These are phyloP conservation scores for Aphodius sticticus DNA, from an alignment of 2,888 invertebrate species.

Conservation along the genomic window DNA sequence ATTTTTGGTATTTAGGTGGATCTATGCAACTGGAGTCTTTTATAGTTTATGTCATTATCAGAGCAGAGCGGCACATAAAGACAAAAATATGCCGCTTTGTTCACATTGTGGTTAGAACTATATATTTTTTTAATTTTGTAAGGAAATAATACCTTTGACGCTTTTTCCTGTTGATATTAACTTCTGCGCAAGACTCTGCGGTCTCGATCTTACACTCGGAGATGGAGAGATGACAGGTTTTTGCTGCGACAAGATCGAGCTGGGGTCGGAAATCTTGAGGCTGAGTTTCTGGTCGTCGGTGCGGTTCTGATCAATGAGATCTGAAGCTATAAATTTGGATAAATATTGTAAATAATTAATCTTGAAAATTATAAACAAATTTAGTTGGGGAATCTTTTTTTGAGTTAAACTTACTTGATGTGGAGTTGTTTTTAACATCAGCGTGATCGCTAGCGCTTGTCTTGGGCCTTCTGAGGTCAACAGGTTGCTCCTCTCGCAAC, in stretches of 20 bases:
- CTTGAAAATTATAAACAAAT: background rate
- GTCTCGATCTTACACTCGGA: slow-evolving; percentile 68
- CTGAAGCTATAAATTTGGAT: slow-evolving; percentile 69
- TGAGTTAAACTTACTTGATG: slow-evolving; percentile 64
- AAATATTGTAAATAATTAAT: slow-evolving; percentile 27
- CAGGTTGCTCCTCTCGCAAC: slow-evolving; percentile 75
- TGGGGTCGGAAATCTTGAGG: slow-evolving; percentile 58
- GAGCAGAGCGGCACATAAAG: too few species aligned
- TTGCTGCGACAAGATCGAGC: slow-evolving; percentile 54
- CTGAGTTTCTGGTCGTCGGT: slow-evolving; percentile 60
- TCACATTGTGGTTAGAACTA: background rate
- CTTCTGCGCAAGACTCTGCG: slow-evolving; percentile 90
- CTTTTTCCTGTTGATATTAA: slow-evolving; percentile 84
- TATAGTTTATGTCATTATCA: too few species aligned
- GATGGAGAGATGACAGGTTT: slow-evolving; percentile 64
- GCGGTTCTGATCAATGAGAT: background rate
- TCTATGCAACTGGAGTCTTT: too few species aligned
- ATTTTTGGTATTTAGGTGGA: background rate
- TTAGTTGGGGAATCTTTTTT: background rate
- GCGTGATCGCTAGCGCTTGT: slow-evolving; percentile 58
- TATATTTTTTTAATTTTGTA: background rate
- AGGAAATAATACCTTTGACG: slow-evolving; percentile 66
- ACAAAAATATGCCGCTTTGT: background rate
- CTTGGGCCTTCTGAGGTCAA: slow-evolving; percentile 57
- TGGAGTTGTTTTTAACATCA: slow-evolving; percentile 68